phyloP scores from a whole-genome alignment of 2,113 vertebrate species.

The Tonatia bakeri region DNA sequence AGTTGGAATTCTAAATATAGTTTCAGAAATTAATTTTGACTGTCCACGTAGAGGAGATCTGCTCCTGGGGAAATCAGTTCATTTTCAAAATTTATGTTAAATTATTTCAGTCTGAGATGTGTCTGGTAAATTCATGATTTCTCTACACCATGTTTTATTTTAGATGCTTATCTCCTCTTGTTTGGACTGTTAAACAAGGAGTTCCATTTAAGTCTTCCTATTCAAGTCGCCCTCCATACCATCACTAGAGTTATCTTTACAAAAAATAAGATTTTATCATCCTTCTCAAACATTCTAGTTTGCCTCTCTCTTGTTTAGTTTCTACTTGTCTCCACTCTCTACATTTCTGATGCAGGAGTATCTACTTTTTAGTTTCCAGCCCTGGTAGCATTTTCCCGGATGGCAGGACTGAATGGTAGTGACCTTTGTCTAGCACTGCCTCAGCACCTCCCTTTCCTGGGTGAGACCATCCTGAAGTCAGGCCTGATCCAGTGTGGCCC shows the following conservation, averaged over 20 bases:
- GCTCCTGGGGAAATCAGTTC: background rate
- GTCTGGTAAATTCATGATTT: background rate
- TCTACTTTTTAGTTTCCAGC: background rate
- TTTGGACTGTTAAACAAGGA: background rate
- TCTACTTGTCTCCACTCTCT: background rate
- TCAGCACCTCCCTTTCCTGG: background rate
- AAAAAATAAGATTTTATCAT: background rate
- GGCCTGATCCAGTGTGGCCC: background rate
- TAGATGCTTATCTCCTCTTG: background rate
- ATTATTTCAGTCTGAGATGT: background rate
- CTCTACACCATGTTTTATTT: background rate
- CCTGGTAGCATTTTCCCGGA: background rate
- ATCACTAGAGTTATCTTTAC: background rate
- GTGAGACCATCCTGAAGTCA: background rate
- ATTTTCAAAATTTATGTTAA: background rate
- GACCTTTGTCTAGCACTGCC: background rate
- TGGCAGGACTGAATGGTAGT: background rate
- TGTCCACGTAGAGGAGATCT: background rate
- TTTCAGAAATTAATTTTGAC: slow-evolving; percentile 29
- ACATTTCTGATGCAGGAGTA: background rate
- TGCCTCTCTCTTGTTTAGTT: background rate
- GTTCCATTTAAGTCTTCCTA: background rate
- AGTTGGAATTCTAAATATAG: background rate
- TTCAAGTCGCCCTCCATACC: background rate
- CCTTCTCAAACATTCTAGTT: background rate